phyloP scores from a whole-genome alignment of 2,888 invertebrate genomes.

The Cantharis rustica region DNA sequence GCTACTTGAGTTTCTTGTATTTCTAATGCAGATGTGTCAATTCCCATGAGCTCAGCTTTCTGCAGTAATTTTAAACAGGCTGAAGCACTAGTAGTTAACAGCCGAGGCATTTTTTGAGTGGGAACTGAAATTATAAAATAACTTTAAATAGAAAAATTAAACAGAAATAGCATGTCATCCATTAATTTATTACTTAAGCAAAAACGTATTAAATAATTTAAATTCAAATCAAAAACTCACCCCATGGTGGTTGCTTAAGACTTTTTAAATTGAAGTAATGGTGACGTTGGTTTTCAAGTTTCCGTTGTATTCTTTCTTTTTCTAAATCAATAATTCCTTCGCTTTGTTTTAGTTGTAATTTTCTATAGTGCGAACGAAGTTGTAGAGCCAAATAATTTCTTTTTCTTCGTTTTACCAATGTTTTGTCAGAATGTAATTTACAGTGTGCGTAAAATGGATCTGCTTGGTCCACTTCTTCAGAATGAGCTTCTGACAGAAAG shows the following conservation, averaged over 20 bases:
- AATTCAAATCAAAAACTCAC: conserved; percentile 56
- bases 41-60: conserved; percentile 90
- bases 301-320: conserved; percentile 76
- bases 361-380: conserved; percentile 74
- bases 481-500: conserved; percentile 88
- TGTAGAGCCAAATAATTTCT: conserved; percentile 88
- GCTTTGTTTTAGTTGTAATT: conserved; percentile 63
- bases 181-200: no score
- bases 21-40: conserved; percentile 80
- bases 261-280: conserved; percentile 80
- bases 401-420: conserved; percentile 77
- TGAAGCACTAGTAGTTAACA: conserved; percentile 88
- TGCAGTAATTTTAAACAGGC: conserved; percentile 80
- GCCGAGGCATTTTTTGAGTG: conserved; percentile 91
- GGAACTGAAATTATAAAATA: conserved; percentile 67
- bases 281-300: conserved; percentile 81
- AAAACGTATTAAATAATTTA: not conserved
- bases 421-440: conserved; percentile 92
- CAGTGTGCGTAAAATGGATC: conserved; percentile 98
- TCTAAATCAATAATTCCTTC: conserved; percentile 69
- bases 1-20: conserved; percentile 83
- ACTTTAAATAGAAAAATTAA: not conserved
- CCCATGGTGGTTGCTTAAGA: conserved; percentile 82
- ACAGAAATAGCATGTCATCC: not conserved
- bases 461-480: conserved; percentile 87